Percentiles rank a stretch among this genome's conserved stretches.
phyloP scores from a whole-genome alignment of 1,140 invertebrate genomes.

The Hyposmocoma kahamanoa region DNA sequence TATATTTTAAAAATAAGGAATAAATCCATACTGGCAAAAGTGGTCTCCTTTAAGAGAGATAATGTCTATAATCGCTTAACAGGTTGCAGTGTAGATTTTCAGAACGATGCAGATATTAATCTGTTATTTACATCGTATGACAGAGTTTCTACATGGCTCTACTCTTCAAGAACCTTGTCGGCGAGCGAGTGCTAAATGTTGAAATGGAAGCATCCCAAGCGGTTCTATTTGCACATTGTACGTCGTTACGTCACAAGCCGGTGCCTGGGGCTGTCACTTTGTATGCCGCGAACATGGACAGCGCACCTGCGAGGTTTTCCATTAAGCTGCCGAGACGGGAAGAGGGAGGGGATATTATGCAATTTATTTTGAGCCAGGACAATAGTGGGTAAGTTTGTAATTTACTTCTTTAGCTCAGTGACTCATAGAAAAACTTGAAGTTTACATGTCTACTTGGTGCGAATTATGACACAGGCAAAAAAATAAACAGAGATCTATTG shows the following conservation, averaged over 20 bases:
- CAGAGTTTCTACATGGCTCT: constrained; percentile 68
- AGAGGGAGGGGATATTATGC: constrained; percentile 58
- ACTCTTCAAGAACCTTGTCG: constrained; percentile 59
- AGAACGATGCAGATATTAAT: too few species aligned
- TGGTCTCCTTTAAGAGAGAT: too few species aligned
- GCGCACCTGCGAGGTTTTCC: constrained; percentile 48
- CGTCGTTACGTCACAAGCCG: constrained; percentile 42
- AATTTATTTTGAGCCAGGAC: constrained; percentile 53
- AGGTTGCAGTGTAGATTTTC: too few species aligned
- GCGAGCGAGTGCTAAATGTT: constrained; percentile 46
- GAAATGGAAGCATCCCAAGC: constrained; percentile 38
- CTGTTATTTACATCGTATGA: too few species aligned
- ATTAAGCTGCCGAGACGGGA: constrained; percentile 42
- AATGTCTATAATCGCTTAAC: too few species aligned
- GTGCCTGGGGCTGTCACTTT: constrained; percentile 48
- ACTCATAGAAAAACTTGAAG: too few species aligned
- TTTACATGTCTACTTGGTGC: too few species aligned
- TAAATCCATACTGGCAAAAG: too few species aligned
- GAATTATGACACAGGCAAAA: too few species aligned
- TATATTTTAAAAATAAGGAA: too few species aligned
- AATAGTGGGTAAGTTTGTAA: constrained; percentile 39
- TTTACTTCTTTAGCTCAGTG: too few species aligned
- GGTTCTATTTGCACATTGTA: constrained; percentile 53
- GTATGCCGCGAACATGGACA: constrained; percentile 51
- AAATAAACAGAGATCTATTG: too few species aligned